Evolutionary conservation across 2,888 invertebrate genomes (phyloP).

Genomic region (Limnephilus auricula): DNA sequence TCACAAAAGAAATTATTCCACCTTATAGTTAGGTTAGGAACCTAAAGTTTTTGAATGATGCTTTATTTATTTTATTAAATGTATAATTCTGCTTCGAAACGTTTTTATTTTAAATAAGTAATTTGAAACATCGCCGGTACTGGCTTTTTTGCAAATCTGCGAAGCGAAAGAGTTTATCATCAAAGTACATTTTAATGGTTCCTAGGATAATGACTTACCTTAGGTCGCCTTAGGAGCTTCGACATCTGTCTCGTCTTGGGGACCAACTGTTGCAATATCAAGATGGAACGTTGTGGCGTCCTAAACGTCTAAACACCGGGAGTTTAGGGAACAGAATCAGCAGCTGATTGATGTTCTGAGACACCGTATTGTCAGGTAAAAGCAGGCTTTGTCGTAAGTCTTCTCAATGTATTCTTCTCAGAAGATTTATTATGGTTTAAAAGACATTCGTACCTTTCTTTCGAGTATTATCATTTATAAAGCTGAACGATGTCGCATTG

Average conservation of each 20-base stretch:
- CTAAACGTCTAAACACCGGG: not conserved
- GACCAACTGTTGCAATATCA: conserved; percentile 35
- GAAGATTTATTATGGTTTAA: not conserved
- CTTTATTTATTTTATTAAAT: not conserved
- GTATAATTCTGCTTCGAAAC: not conserved
- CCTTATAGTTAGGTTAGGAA: too few species aligned
- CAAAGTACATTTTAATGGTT: not conserved
- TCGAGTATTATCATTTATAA: not conserved
- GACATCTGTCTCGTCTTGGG: conserved; percentile 17
- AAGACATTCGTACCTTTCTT: not conserved
- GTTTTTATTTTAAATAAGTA: not conserved
- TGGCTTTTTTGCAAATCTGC: not conserved
- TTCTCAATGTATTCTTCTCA: not conserved
- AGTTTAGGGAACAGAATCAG: not conserved
- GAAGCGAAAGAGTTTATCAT: conserved; percentile 2
- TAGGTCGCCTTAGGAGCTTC: not conserved
- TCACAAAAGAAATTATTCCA: too few species aligned
- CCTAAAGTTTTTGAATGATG: not conserved
- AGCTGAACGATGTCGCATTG: not conserved
- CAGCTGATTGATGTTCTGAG: conserved; percentile 10
- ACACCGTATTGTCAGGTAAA: conserved; percentile 11
- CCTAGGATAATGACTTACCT: conserved; percentile 3
- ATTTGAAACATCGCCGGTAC: not conserved
- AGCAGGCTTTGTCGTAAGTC: not conserved
- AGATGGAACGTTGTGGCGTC: not conserved